Evolutionary conservation across 2,888 invertebrate species (phyloP), one percentile per base, ranked within the genome.

Genomic region (Charanyca ferruginea): DNA sequence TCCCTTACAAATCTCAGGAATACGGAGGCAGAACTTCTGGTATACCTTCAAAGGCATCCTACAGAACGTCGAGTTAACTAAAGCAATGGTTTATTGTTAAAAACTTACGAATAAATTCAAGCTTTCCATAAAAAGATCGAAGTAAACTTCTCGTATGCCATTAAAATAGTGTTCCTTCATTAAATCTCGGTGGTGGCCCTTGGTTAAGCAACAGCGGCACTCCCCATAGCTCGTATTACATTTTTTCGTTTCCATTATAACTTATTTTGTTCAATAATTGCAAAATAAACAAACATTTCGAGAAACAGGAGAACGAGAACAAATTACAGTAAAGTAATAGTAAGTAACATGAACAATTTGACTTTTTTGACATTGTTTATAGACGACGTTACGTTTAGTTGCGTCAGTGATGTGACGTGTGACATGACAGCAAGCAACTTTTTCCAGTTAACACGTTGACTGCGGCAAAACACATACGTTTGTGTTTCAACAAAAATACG

Each of bases 91-190:
- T 9, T 22, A 7, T 16, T 18, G 0, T 11, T 35, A 38, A 8
- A 72, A 38, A 67, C 94, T 90, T 80, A 94, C 94, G 57, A 87
- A 87, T 82, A 93, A 86, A 85, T 93, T 94, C 55, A 90, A 93
- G 59, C 90, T 90, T 71, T 93, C 93, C 73, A 84, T 80, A 44
- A 94, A 87, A 11, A 90, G 81, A 72, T 93, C 91, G 44, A 81
- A 85, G 64, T 91, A 93, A 1, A 91, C 88, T 82, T 93, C 93
- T 28, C 88, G 82, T 16, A 80, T 76, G 4, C 91, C 91, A 28
- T 90, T 86, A 16, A 60, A 70, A 53, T 80, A 81, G 66, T 93
- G 91, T 80, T 90, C 91, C 45, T 87, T 88, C 80, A 84, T 85
- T 7, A 93, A 78, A 76, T 92, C 89, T 63, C 81, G 81, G 68